Base-by-base conservation (phyloP, 2,888 invertebrate species). In the Apamea sordens region DNA sequence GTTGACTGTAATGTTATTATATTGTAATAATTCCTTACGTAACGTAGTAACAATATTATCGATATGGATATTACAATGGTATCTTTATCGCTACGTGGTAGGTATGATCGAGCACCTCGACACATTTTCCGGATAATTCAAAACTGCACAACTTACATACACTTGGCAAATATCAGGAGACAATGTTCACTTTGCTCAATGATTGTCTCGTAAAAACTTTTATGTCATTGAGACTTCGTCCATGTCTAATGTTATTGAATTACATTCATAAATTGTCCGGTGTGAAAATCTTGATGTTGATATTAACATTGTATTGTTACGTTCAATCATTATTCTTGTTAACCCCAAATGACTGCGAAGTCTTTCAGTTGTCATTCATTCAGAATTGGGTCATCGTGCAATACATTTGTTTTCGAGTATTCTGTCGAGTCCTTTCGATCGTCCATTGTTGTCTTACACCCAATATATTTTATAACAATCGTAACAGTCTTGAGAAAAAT, bases 1-100 rank as follows among this genome's bases (percentile, higher is more conserved):
- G 65, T 86, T 77, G 67, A 69, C 56, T 88, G 70, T 75, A 81
- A 83, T 81, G 76, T 86, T 78, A 82, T 86, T 86, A 85, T 79
- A 87, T 86, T 86, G 87, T 79, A 87, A 80, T 85, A 68, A 75
- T 83, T 83, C 36, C 70, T 88, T 85, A 76, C 89, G 82, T 87
- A 83, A 85, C 78, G 56, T 77, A 80, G 80, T 61, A 81, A 87
- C 78, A 80, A 76, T 79, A 77, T 82, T 76, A 74, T 61, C n/a
- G 74, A 82, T 84, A 83, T 70, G 73, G 10, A 44, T 79, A 81
- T 83, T 76, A 84, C 82, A 86, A 80, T 83, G 67, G 70, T 82
- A 76, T 77, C 82, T 76, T 79, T 86, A 88, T 88, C 75, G 77
- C 67, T 84, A 65, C 61, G 70, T 77, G 41, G 21, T 73, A 74